Conservation (phyloP, 2,113 vertebrate genomes). For the Peromyscus maniculatus region DNA sequence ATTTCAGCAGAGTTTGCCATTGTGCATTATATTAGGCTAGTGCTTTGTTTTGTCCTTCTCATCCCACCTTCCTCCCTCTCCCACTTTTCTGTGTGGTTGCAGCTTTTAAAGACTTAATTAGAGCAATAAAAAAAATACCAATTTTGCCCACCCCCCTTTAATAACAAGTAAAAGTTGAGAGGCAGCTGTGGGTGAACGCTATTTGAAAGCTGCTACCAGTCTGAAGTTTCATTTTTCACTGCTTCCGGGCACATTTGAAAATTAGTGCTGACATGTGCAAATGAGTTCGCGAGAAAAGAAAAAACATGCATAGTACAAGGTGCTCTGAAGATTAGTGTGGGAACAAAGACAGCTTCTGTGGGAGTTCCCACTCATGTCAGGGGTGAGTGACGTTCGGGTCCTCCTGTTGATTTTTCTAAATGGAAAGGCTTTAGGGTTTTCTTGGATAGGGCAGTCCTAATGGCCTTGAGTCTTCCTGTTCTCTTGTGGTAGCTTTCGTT, state of each 20-base stretch:
- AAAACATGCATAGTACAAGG: neutral
- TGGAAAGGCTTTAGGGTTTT: neutral
- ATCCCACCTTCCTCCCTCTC: neutral
- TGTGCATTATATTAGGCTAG: constrained; percentile 56
- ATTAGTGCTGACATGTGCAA: constrained; percentile 75
- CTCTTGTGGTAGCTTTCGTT: neutral
- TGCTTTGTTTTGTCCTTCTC: constrained; percentile 23
- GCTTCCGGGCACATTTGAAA: constrained; percentile 73
- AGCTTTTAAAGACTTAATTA: constrained; percentile 79
- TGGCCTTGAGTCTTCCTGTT: neutral
- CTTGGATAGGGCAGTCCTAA: neutral
- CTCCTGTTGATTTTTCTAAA: neutral
- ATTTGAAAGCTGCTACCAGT: constrained; percentile 73
- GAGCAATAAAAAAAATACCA: constrained; percentile 77
- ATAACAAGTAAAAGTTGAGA: constrained; percentile 79
- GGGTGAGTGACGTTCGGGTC: neutral
- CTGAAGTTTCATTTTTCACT: constrained; percentile 75
- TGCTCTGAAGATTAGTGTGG: neutral
- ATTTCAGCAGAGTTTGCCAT: constrained; percentile 11
- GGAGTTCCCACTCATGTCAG: neutral
- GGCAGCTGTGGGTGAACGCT: constrained; percentile 62
- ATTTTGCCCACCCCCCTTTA: constrained; percentile 62
- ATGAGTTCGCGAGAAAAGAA: constrained; percentile 42
- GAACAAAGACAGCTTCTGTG: neutral
- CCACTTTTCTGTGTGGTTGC: constrained; percentile 43